These are phyloP conservation scores for Cynodonichthys magdalenae DNA, from an alignment of 2,797 vertebrate genomes.

Conservation along the genomic window DNA sequence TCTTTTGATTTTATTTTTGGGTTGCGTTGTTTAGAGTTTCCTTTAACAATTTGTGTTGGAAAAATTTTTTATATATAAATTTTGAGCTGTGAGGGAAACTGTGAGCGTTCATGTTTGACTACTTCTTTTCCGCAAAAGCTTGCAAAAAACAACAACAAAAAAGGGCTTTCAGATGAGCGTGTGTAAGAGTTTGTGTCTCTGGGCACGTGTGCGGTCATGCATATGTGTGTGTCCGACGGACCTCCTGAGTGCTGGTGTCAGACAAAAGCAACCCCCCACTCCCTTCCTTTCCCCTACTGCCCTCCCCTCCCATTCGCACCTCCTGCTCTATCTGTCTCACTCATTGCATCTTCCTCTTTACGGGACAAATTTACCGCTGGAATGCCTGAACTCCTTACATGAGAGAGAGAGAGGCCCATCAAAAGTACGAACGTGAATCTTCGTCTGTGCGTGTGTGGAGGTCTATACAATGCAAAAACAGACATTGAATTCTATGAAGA, in stretches of 20 bases:
- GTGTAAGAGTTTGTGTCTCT: conserved; percentile 12
- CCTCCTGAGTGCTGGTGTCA: conserved; percentile 74
- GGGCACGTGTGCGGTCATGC: conserved; percentile 51
- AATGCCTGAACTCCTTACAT: conserved; percentile 88
- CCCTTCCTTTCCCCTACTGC: conserved; percentile 56
- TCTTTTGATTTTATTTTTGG: conserved; percentile 17
- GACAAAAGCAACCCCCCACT: conserved; percentile 77
- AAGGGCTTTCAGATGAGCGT: background rate
- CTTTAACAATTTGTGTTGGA: conserved; percentile 22
- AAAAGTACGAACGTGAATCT: conserved; percentile 80
- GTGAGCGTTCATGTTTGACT: conserved; percentile 11
- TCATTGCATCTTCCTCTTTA: conserved; percentile 74
- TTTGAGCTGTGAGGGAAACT: conserved; percentile 1
- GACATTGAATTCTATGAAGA: conserved; percentile 40
- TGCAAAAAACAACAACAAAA: background rate
- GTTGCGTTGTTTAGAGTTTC: conserved; percentile 19
- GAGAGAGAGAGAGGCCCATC: conserved; percentile 78
- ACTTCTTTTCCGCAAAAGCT: conserved; percentile 35
- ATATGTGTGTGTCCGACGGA: conserved; percentile 67
- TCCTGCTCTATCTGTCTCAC: conserved; percentile 53
- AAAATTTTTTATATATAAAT: background rate
- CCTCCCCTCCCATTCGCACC: conserved; percentile 22
- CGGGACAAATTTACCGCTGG: conserved; percentile 91
- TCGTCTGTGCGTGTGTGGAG: conserved; percentile 72
- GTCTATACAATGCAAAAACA: conserved; percentile 44